Evolutionary conservation across 2,888 invertebrate species (phyloP).

Genomic region (Smittia sp.): DNA sequence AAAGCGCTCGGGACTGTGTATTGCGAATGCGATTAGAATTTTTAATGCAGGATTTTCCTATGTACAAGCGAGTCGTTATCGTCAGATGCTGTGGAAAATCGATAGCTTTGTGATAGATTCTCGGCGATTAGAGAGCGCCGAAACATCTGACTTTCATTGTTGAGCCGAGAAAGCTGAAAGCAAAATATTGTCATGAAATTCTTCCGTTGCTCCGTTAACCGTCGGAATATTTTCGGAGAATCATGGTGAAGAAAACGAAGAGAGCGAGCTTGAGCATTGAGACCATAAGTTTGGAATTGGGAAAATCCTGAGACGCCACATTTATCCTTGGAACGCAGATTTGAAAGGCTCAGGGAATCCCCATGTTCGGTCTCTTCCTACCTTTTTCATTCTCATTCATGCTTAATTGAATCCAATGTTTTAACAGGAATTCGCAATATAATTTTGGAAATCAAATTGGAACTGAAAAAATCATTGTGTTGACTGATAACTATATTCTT

Average conservation of each 20-base stretch:
- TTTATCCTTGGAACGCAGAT: background rate
- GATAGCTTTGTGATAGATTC: background rate
- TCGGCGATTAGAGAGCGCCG: background rate
- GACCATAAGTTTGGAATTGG: background rate
- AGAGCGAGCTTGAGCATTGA: background rate
- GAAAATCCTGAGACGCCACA: conserved; percentile 3
- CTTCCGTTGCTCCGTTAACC: conserved; percentile 11
- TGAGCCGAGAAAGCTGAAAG: background rate
- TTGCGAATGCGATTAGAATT: conserved; percentile 40
- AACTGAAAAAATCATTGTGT: no score
- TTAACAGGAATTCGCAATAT: no score
- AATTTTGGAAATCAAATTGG: no score
- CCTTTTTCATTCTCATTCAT: background rate
- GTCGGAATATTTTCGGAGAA: conserved; percentile 6
- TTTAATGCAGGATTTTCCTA: conserved; percentile 37
- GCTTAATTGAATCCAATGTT: background rate
- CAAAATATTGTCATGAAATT: background rate
- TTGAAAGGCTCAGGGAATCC: background rate
- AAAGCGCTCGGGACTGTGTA: conserved; percentile 13
- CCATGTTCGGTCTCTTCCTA: background rate
- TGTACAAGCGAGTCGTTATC: conserved; percentile 7
- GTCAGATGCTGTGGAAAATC: background rate
- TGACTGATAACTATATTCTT: no score
- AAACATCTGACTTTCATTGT: conserved; percentile 15
- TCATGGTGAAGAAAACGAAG: background rate